Evolutionary conservation across 2,797 vertebrate genomes (phyloP).

Genomic region (Acrossocheilus wenchowensis): DNA sequence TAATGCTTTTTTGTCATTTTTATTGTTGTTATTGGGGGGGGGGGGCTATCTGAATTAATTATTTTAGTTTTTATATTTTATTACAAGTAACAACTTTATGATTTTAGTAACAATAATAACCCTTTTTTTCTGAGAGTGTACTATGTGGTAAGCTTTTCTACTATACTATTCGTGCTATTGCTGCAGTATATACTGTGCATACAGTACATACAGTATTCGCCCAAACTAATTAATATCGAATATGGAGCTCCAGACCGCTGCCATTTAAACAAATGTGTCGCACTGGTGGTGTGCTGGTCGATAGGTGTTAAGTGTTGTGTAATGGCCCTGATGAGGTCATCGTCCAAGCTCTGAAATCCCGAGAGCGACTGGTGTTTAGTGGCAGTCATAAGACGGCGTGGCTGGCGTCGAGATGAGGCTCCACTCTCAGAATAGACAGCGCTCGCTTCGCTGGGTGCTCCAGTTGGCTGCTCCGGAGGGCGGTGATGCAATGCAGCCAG

Average conservation of each 20-base stretch:
- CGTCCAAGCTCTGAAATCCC: constrained; percentile 22
- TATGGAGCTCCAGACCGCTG: constrained; percentile 22
- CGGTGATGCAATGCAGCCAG: constrained; percentile 55
- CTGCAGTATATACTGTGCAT: not conserved
- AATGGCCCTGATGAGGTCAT: constrained; percentile 57
- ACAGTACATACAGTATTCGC: not conserved
- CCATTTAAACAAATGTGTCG: constrained; percentile 12
- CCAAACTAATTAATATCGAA: constrained; percentile 27
- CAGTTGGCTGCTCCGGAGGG: constrained; percentile 55
- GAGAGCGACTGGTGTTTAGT: constrained; percentile 50
- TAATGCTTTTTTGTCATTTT: too few relatives aligned
- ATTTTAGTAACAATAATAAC: not conserved
- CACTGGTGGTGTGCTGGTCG: constrained; percentile 23
- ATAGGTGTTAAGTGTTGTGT: constrained; percentile 38
- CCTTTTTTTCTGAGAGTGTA: not conserved
- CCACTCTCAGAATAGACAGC: constrained; percentile 56
- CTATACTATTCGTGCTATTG: not conserved
- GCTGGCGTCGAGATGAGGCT: constrained; percentile 49
- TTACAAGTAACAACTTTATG: not conserved
- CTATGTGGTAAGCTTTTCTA: not conserved
- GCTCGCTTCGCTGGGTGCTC: constrained; percentile 51
- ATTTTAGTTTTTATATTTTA: too few relatives aligned
- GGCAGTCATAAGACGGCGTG: constrained; percentile 60
- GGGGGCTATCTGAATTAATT: too few relatives aligned
- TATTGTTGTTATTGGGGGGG: too few relatives aligned